A percentile compares a stretch with the other conserved stretches of the same genome.
Evolutionary conservation across 2,113 vertebrate species (phyloP).

Genomic region (Fulmarus glacialis): DNA sequence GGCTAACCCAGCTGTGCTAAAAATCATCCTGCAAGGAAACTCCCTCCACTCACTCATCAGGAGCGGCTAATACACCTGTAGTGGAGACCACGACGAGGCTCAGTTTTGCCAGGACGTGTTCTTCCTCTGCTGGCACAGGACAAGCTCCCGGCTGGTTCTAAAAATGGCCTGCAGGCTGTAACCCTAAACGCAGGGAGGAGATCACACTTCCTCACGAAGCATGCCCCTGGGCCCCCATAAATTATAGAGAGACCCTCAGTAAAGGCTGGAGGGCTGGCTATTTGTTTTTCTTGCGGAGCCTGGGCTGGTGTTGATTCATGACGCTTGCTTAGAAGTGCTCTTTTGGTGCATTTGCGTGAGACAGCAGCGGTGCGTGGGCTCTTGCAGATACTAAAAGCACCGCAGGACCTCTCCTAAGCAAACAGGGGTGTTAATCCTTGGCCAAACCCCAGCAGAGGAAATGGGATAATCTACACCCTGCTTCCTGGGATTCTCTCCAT

Average conservation of each 20-base stretch:
- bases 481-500: neutral
- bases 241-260: neutral
- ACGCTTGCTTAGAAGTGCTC: neutral
- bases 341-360: neutral
- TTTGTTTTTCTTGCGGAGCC: neutral
- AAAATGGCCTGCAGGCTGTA: slow-evolving; percentile 38
- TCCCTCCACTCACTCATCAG: neutral
- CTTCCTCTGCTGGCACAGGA: slow-evolving; percentile 34
- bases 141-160: neutral
- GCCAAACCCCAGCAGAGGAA: neutral
- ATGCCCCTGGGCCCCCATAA: neutral
- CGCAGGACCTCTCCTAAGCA: neutral
- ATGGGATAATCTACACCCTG: neutral
- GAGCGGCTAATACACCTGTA: neutral
- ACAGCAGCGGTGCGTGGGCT: neutral
- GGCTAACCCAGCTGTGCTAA: neutral
- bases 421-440: neutral
- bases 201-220: neutral
- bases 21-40: neutral
- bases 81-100: neutral
- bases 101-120: neutral
- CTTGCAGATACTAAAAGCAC: neutral
- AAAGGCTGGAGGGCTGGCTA: neutral
- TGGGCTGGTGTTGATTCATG: neutral
- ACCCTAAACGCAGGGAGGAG: neutral